Evolutionary conservation across 1,140 invertebrate genomes (phyloP), one percentile per base, ranked within the genome.

Genomic region (Colletes gigas): DNA sequence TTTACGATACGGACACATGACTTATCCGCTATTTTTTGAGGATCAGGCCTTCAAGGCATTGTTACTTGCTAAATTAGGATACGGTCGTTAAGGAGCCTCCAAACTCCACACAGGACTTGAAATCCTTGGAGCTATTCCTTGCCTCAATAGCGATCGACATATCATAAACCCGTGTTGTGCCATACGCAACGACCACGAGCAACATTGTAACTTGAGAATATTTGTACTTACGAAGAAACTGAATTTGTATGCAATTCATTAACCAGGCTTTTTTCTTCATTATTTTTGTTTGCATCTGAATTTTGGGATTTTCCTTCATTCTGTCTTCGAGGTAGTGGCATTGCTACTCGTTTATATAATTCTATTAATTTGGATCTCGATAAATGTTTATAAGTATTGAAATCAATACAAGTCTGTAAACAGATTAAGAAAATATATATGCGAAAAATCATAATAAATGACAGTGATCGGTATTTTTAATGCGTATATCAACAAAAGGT

Each of bases 361-460:
- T 91, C 88, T 47, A 92, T 65, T 12, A 92, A 73, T 80, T 91
- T 82, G 14, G 39, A 55, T 78, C 75, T 91, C 15, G 80, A 82
- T 21, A 90, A 66, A 55, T 55, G 85, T 19, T 86, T 74, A 10
- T 86, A 82, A 44, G 84, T 75, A 47, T 47, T 70, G 14, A 82
- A 44, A 19, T 88, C 85, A 52, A 91, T 90, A n/a, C 90, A 91
- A 47, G 85, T 89, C 91, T 92, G 47, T 73, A 78, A 87, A 41
- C 15, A 57, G 67, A 79, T 50, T n/a, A 74, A 59, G 2, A 81
- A 19, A n/a, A 63, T 1, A 30, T 44, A 3, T 6, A 47, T 30
- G 52, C 54, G 17, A 52, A 2, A 30, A 50, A n/a, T 15, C 55
- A 3, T 10, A 15, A 39, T 60, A 44, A 9, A 52, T 7, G 60